Base-by-base conservation (phyloP, 2,888 invertebrate species). In the Taenaris catops region DNA sequence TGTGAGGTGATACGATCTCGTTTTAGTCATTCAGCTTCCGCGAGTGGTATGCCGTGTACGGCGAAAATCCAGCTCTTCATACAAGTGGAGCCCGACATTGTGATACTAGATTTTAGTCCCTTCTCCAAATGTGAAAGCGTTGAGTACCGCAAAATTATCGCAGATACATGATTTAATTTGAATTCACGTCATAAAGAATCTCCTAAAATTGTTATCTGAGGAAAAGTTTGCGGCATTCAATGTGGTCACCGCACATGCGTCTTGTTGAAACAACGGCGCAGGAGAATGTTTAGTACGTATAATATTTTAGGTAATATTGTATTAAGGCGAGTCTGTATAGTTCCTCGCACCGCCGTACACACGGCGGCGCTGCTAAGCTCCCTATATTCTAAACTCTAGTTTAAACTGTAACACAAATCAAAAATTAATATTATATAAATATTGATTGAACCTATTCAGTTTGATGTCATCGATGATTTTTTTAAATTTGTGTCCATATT, bases 71-170 rank as follows among this genome's bases (percentile, higher is more conserved):
- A 65, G 70, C 76, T 78, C 75, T 69, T 69, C 62, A 63, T 69
- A 70, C 71, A 68, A 65, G 68, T 62, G 63, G 73, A 79, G 78
- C 79, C 79, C 80, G 76, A 81, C 68, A 84, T 86, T 86, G 86
- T 86, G 86, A 86, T 86, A 86, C 80, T 86, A 86, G 86, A 76
- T 84, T 83, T 83, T 84, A 86, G 83, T 86, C 81, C 73, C 72
- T 79, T 79, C 83, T 80, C 83, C 75, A 53, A 46, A 55, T 58
- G 70, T 62, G 65, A 58, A 59, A 60, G 64, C 63, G 62, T 72
- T 70, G 63, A 67, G 65, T 64, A 63, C 44, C 46, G 44, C 48
- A 38, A 35, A 23, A 8, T 29, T 33, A 34, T 25, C 21, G 6
- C 11, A 17, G 25, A 29, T 29, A n/a, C n/a, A 38, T 43, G 28